phyloP scores from a whole-genome alignment of 2,797 vertebrate genomes.

The Poliocrania exsul region DNA sequence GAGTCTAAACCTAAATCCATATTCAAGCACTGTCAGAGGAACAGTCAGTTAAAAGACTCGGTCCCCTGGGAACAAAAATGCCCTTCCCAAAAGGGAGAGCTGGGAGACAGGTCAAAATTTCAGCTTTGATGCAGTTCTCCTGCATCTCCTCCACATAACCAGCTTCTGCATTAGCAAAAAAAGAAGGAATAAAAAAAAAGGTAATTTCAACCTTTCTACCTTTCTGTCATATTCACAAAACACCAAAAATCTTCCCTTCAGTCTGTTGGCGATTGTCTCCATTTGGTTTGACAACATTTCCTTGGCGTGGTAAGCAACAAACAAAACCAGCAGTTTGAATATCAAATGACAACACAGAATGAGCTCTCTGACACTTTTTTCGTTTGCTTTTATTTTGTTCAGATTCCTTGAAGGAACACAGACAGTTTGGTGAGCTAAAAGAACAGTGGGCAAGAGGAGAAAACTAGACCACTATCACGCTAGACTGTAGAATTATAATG shows the following conservation, averaged over 20 bases:
- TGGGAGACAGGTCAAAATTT: background rate
- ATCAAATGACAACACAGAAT: background rate
- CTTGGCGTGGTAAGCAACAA: background rate
- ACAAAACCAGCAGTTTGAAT: background rate
- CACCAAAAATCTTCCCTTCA: background rate
- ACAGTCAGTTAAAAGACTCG: background rate
- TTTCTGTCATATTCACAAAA: background rate
- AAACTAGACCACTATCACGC: background rate
- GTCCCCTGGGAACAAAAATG: background rate
- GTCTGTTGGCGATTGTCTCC: background rate
- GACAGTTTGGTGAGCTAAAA: background rate
- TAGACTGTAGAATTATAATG: background rate
- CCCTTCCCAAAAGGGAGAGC: background rate
- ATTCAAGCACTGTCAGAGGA: background rate
- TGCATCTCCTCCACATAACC: background rate
- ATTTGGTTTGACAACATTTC: background rate
- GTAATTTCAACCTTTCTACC: background rate
- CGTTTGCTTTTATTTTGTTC: background rate
- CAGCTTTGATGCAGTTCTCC: background rate
- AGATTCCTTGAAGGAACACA: background rate
- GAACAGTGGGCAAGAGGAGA: background rate
- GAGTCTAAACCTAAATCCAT: background rate
- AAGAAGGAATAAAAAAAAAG: too few relatives aligned
- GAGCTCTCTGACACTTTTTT: background rate
- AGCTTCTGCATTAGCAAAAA: background rate